phyloP scores from a whole-genome alignment of 35 echinoderm and acorn worm species.

The Heliocidaris tuberculata region DNA sequence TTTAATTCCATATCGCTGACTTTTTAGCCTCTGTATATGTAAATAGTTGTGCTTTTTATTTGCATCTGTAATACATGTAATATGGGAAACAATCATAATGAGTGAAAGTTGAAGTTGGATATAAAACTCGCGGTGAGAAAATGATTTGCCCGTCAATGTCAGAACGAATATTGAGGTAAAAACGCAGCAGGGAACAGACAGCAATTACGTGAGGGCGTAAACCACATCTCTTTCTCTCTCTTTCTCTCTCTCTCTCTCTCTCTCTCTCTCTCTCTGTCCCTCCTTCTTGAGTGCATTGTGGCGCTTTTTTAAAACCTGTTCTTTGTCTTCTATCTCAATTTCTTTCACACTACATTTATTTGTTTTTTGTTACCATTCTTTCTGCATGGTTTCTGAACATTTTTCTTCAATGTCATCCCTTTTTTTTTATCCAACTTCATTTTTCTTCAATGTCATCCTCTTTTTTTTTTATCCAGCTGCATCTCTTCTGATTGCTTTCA shows the following conservation, averaged over 20 bases:
- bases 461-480: too few species aligned
- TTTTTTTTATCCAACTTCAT: too few species aligned
- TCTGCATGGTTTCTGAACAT: too few species aligned
- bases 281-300: not conserved
- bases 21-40: too few species aligned
- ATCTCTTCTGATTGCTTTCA: too few species aligned
- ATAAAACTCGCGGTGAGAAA: not conserved
- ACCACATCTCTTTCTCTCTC: not conserved
- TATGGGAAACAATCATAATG: not conserved
- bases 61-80: not conserved
- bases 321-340: not conserved
- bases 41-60: too few species aligned
- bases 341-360: not conserved
- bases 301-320: not conserved
- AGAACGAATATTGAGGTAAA: not conserved
- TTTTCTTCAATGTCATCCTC: too few species aligned
- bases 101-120: not conserved
- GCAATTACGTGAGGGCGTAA: not conserved
- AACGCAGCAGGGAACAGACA: not conserved
- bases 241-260: not conserved
- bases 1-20: too few species aligned
- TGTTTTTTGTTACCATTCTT: not conserved
- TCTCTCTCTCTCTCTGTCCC: not conserved
- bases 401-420: too few species aligned
- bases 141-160: not conserved